phyloP scores from a whole-genome alignment of 2,113 vertebrate genomes.

The Archocentrus centrarchus region DNA sequence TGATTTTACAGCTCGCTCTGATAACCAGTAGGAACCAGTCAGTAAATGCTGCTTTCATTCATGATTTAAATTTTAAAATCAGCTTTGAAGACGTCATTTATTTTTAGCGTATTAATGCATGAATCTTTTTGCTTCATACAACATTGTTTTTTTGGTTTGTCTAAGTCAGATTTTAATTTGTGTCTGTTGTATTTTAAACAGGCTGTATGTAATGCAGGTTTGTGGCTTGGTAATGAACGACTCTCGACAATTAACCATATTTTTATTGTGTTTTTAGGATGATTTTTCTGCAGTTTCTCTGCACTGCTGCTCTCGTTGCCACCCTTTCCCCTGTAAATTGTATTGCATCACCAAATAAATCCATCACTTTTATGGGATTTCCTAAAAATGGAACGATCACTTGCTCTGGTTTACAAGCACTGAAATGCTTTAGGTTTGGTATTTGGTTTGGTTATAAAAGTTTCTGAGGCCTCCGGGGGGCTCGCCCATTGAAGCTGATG shows the following conservation, averaged over 20 bases:
- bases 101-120: neutral
- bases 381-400: slow-evolving; percentile 49
- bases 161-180: neutral
- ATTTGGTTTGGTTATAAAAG: slow-evolving; percentile 44
- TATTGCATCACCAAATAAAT: slow-evolving; percentile 31
- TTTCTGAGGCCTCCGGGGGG: slow-evolving; percentile 16
- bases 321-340: neutral
- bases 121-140: neutral
- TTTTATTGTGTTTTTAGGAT: neutral
- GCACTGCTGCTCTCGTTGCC: neutral
- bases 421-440: slow-evolving; percentile 23
- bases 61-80: neutral
- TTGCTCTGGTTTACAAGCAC: slow-evolving; percentile 40
- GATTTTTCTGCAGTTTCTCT: slow-evolving; percentile 13
- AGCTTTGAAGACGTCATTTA: neutral
- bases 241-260: neutral
- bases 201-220: neutral
- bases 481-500: slow-evolving; percentile 23
- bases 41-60: neutral
- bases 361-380: slow-evolving; percentile 48
- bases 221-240: neutral
- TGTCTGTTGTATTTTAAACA: neutral
- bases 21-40: neutral
- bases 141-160: neutral
- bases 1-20: neutral